Base-by-base conservation (phyloP, 2,888 invertebrate species). In the Epistrophella euchroma region DNA sequence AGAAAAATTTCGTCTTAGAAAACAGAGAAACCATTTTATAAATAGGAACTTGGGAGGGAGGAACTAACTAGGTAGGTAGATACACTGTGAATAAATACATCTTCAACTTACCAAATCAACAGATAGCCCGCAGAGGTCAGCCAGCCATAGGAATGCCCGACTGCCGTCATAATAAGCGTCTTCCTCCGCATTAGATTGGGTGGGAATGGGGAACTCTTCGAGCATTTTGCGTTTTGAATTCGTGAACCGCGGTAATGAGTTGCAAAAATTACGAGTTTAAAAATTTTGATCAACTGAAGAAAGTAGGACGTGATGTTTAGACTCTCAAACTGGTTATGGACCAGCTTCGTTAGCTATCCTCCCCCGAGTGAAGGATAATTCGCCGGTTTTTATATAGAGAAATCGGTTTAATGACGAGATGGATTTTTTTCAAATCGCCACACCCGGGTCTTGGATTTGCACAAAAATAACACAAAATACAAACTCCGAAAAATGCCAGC, bases 91-190 rank as follows among this genome's bases (percentile, higher is more conserved):
- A 19, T n/a, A 62, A 19, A 50, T 15, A 62, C n/a, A 50, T 15
- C n/a, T 89, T 15, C 32, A 35, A 93, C 94, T 95, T 93, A 97
- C 97, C 94, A 96, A 94, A 93, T 97, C 97, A 90, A 97, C 94
- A 70, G 96, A 95, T 88, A 97, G 93, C 86, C 96, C 96, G 88
- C 95, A 92, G 90, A 94, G 93, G 89, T 94, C 94, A 40, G 96
- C 94, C 82, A 97, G 90, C 93, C 95, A 96, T 84, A 93, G 91
- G 91, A 97, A 96, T 81, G 95, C 91, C 90, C 94, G 94, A 91
- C 95, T 95, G 80, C 96, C 97, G 91, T 95, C 95, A 91, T 96
- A 96, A 89, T 94, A 86, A 56, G 68, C 58, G 43, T 86, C 70
- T 70, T 74, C 81, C 19, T 86, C 82, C 32, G 64, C 50, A 25